These are phyloP conservation scores for Rhynchophorus ferrugineus DNA, from an alignment of 1,140 invertebrate genomes.

Conservation along the genomic window DNA sequence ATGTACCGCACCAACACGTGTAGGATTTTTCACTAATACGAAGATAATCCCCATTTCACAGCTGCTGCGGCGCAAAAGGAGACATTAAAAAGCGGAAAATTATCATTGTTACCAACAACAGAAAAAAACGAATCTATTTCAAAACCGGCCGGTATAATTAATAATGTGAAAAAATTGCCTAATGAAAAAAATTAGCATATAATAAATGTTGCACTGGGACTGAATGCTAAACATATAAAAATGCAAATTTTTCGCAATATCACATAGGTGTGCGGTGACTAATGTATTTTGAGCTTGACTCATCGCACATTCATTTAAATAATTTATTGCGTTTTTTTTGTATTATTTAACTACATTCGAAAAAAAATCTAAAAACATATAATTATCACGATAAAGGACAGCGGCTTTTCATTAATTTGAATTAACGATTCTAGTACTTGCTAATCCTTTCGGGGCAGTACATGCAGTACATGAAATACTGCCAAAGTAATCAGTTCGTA, in stretches of 20 bases:
- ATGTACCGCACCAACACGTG: too few relatives aligned
- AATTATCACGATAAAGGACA: neutral
- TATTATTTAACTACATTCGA: neutral
- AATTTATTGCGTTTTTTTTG: conserved; percentile 16
- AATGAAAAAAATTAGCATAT: conserved; percentile 20
- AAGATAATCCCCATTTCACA: neutral
- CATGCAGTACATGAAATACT: too few relatives aligned
- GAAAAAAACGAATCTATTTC: conserved; percentile 2
- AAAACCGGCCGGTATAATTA: conserved; percentile 9
- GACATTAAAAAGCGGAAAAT: neutral
- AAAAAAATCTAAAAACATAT: neutral
- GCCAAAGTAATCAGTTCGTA: too few relatives aligned
- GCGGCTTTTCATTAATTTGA: neutral
- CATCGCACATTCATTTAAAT: conserved; percentile 20
- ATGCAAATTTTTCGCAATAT: conserved; percentile 15
- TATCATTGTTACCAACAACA: neutral
- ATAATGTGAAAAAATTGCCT: conserved; percentile 13
- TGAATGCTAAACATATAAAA: conserved; percentile 15
- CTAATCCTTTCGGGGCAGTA: too few relatives aligned
- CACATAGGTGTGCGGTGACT: conserved; percentile 19
- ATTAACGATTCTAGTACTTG: too few relatives aligned
- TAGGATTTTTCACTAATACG: too few relatives aligned
- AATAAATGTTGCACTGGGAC: conserved; percentile 19
- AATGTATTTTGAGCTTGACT: conserved; percentile 19
- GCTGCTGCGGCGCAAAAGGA: neutral